phyloP scores from a whole-genome alignment of 2,888 invertebrate genomes.

The Melangyna quadrimaculata region DNA sequence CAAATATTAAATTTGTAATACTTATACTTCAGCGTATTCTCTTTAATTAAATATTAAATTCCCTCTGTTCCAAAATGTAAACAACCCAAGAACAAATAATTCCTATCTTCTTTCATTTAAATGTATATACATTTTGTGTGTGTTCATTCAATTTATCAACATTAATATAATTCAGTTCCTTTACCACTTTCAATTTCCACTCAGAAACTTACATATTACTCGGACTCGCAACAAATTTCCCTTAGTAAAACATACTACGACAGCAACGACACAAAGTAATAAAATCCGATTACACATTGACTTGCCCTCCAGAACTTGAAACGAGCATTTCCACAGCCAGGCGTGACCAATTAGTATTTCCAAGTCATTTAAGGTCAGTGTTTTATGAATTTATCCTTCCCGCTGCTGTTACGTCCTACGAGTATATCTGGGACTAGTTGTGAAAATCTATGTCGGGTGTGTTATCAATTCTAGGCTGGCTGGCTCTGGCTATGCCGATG shows the following conservation, averaged over 20 bases:
- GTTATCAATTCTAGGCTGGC: constrained; percentile 31
- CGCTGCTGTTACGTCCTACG: constrained; percentile 2
- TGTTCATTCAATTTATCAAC: not conserved
- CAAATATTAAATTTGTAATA: not conserved
- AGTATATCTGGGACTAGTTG: constrained; percentile 31
- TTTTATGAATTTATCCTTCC: constrained; percentile 48
- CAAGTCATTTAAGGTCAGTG: constrained; percentile 33
- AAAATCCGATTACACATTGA: constrained; percentile 52
- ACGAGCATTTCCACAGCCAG: constrained; percentile 43
- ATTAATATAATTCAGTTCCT: not conserved
- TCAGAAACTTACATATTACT: not conserved
- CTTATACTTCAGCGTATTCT: no score
- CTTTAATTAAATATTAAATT: no score
- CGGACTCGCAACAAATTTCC: not conserved
- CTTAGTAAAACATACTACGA: not conserved
- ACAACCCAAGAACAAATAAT: not conserved
- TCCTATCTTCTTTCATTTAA: not conserved
- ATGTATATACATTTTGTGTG: not conserved
- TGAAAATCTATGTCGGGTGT: constrained; percentile 46
- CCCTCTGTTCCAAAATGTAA: not conserved
- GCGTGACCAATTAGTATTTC: constrained; percentile 67
- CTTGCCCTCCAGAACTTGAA: constrained; percentile 10
- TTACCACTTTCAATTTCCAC: not conserved
- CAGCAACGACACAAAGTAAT: constrained; percentile 13
- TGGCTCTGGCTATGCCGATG: not conserved